Percentiles rank a stretch among this genome's conserved stretches.
Evolutionary conservation across 1,140 invertebrate species (phyloP).

Genomic region (Pollicipes pollicipes): DNA sequence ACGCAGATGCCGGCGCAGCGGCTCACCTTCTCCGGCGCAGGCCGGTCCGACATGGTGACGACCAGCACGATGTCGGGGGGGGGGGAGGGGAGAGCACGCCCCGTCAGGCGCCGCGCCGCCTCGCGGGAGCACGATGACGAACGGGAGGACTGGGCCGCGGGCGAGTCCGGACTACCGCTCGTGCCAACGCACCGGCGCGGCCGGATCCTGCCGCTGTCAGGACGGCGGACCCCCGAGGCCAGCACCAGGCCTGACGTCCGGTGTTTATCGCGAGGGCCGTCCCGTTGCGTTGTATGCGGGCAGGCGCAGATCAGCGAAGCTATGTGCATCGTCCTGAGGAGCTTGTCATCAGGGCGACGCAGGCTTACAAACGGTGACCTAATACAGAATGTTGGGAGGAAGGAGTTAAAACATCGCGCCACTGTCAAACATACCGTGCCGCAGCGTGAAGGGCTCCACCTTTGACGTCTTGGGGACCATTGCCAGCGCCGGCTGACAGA

Average conservation of each 20-base stretch:
- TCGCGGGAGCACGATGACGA: slow-evolving; percentile 7
- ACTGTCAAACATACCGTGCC: background rate
- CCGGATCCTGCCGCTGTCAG: background rate
- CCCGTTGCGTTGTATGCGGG: too few relatives aligned
- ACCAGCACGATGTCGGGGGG: slow-evolving; percentile 67
- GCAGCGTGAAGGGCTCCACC: too few relatives aligned
- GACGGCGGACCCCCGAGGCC: background rate
- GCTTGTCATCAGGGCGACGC: background rate
- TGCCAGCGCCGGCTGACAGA: too few relatives aligned
- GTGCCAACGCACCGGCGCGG: background rate
- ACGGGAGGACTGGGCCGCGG: slow-evolving; percentile 2
- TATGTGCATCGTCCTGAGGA: too few relatives aligned
- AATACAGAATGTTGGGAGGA: background rate
- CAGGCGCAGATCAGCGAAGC: too few relatives aligned
- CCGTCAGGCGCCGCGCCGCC: slow-evolving; percentile 2
- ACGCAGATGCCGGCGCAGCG: slow-evolving; percentile 96
- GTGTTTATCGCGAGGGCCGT: too few relatives aligned
- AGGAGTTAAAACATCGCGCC: slow-evolving; percentile 7
- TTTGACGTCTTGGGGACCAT: too few relatives aligned
- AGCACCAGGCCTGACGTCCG: background rate
- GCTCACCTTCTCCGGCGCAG: slow-evolving; percentile 65
- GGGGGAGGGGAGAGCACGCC: slow-evolving; percentile 12
- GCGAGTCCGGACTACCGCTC: background rate
- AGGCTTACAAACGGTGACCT: background rate
- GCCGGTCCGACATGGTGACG: slow-evolving; percentile 72